These are phyloP conservation scores for Tribolium madens DNA, from an alignment of 1,140 invertebrate species.

Conservation along the genomic window DNA sequence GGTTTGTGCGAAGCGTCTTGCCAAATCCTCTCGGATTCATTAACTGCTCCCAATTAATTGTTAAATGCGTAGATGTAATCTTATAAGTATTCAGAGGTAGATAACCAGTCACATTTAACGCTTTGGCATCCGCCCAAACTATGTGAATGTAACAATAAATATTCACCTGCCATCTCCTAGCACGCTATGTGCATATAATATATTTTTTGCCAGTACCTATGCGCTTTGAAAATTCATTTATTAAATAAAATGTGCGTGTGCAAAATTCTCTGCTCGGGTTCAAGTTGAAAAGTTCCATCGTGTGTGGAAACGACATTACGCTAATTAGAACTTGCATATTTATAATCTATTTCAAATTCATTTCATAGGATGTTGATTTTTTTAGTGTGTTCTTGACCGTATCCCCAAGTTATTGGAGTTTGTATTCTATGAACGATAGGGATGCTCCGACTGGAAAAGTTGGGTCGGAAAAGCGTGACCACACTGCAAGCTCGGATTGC, in stretches of 20 bases:
- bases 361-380: slow-evolving; percentile 12
- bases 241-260: slow-evolving; percentile 33
- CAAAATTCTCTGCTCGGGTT: neutral
- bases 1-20: neutral
- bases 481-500: slow-evolving; percentile 33
- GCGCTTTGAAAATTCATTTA: slow-evolving; percentile 44
- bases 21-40: neutral
- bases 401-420: slow-evolving; percentile 3
- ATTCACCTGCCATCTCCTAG: slow-evolving; percentile 47
- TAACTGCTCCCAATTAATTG: slow-evolving; percentile 12
- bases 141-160: slow-evolving; percentile 53
- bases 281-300: neutral
- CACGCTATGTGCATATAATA: slow-evolving; percentile 50
- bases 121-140: slow-evolving; percentile 53
- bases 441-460: slow-evolving; percentile 31
- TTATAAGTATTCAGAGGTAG: slow-evolving; percentile 42
- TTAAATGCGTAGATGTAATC: slow-evolving; percentile 43
- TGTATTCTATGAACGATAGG: slow-evolving; percentile 9
- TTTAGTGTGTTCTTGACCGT: neutral
- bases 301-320: slow-evolving; percentile 7
- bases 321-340: slow-evolving; percentile 1
- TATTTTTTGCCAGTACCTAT: slow-evolving; percentile 39
- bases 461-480: slow-evolving; percentile 40
- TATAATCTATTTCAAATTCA: neutral
- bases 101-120: slow-evolving; percentile 47